phyloP scores from a whole-genome alignment of 2,113 vertebrate genomes.

The Physeter macrocephalus region DNA sequence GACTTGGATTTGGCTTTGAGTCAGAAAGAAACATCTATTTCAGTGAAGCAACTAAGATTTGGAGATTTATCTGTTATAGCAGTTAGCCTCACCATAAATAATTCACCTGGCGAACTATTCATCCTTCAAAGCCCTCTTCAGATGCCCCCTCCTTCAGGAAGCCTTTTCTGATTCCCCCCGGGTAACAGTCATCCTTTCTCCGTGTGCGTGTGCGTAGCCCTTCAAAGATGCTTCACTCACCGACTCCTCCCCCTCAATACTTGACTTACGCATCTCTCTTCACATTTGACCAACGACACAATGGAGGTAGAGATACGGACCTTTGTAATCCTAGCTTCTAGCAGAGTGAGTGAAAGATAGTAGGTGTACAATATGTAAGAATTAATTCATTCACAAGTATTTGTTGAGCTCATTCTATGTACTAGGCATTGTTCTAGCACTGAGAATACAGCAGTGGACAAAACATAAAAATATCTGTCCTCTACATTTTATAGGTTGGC shows the following conservation, averaged over 20 bases:
- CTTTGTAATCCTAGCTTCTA: not conserved
- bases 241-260: not conserved
- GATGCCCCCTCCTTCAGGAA: not conserved
- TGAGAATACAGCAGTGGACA: not conserved
- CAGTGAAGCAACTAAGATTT: not conserved
- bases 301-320: not conserved
- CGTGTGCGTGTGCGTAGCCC: not conserved
- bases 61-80: not conserved
- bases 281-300: not conserved
- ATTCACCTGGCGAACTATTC: not conserved
- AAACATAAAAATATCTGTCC: not conserved
- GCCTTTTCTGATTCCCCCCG: not conserved
- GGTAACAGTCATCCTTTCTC: not conserved
- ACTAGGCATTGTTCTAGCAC: not conserved
- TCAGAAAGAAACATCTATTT: not conserved
- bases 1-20: not conserved
- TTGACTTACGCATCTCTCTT: not conserved
- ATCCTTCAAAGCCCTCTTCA: not conserved
- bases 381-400: not conserved
- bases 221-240: not conserved
- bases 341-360: not conserved
- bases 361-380: not conserved
- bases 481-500: not conserved
- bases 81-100: not conserved
- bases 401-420: not conserved